These are phyloP conservation scores for Oreochromis spilurus DNA, from an alignment of 2,113 vertebrate species.

Conservation along the genomic window DNA sequence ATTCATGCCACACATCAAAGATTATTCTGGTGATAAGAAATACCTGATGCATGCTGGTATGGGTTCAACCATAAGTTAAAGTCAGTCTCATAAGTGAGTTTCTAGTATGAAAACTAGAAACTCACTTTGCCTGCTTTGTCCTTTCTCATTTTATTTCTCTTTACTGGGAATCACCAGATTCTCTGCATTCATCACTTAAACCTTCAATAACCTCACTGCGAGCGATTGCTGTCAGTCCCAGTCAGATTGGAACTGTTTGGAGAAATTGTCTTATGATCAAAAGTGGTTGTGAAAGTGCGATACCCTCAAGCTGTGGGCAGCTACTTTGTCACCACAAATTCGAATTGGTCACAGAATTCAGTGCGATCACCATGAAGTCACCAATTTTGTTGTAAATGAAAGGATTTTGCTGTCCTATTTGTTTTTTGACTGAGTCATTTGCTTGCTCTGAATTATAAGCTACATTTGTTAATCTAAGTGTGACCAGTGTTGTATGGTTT, in stretches of 20 bases:
- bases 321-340: neutral
- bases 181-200: neutral
- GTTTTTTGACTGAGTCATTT: neutral
- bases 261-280: neutral
- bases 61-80: neutral
- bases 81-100: neutral
- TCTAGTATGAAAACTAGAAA: neutral
- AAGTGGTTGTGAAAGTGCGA: neutral
- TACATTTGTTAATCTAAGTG: neutral
- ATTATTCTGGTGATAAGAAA: neutral
- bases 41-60: neutral
- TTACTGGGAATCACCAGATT: neutral
- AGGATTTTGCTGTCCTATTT: neutral
- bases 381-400: neutral
- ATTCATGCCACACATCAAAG: neutral
- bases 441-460: neutral
- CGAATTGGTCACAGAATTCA: neutral
- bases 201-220: neutral
- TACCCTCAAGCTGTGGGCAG: neutral
- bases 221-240: neutral
- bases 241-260: neutral
- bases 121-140: neutral
- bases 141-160: neutral
- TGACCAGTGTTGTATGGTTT: neutral
- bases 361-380: neutral